phyloP scores from a whole-genome alignment of 2,113 vertebrate species.

The Genyomyrus donnyi region DNA sequence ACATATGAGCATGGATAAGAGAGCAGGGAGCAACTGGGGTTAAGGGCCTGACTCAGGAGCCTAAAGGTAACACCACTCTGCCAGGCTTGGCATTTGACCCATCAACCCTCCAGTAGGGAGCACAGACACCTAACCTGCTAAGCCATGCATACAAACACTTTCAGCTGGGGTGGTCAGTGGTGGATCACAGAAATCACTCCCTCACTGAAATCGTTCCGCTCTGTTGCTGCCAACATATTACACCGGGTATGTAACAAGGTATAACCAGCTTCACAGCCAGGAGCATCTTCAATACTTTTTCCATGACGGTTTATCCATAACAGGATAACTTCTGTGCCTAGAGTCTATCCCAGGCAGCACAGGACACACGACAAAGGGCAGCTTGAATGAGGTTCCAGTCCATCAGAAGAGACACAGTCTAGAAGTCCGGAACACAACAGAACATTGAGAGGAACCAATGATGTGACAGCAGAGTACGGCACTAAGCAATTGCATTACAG shows the following conservation, averaged over 20 bases:
- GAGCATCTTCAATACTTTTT: neutral
- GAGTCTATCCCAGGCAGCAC: neutral
- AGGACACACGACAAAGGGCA: neutral
- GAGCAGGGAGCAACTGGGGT: neutral
- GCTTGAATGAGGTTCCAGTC: neutral
- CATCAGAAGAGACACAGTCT: neutral
- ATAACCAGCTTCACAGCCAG: neutral
- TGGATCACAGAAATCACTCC: neutral
- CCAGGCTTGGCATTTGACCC: neutral
- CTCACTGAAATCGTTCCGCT: neutral
- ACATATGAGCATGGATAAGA: neutral
- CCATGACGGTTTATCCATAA: neutral
- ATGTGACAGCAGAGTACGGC: neutral
- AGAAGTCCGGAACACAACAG: neutral
- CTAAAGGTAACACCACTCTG: neutral
- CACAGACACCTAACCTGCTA: neutral
- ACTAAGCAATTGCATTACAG: constrained; percentile 31
- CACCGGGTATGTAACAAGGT: neutral
- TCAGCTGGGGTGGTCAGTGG: neutral
- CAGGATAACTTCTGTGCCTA: neutral
- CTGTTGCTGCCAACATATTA: neutral
- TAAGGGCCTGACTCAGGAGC: neutral
- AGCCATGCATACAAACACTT: neutral
- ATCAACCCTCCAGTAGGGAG: neutral
- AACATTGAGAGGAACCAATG: neutral